These are phyloP conservation scores for Rhinoraja longicauda DNA, from an alignment of 2,797 vertebrate genomes.

Conservation along the genomic window DNA sequence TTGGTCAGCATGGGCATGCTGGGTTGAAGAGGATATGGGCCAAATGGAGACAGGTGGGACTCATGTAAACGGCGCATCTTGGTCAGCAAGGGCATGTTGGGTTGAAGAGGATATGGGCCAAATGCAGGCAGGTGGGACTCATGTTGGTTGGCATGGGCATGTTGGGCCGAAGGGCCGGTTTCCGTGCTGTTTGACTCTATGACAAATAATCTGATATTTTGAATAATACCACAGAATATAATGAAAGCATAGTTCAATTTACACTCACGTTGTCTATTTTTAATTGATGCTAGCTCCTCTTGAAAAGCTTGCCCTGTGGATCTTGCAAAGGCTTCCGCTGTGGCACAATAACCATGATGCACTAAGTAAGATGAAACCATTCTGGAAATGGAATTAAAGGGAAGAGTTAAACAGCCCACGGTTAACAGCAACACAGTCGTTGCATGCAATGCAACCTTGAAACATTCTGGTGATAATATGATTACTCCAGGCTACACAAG, in stretches of 20 bases:
- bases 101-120: no score
- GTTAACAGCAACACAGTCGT: background rate
- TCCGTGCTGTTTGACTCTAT: no score
- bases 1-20: no score
- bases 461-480: background rate
- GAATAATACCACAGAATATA: background rate
- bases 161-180: no score
- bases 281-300: constrained; percentile 75
- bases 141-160: no score
- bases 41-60: no score
- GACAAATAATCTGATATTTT: background rate
- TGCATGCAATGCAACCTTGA: background rate
- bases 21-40: no score
- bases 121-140: no score
- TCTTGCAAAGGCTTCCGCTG: constrained; percentile 74
- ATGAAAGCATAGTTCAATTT: background rate
- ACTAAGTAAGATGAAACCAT: constrained; percentile 76
- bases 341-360: constrained; percentile 75
- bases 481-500: constrained; percentile 9
- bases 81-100: no score
- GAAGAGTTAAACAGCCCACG: constrained; percentile 41
- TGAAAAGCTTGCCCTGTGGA: constrained; percentile 73
- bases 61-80: no score
- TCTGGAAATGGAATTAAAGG: constrained; percentile 56
- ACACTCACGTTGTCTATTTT: constrained; percentile 74